These are phyloP conservation scores for Pangasianodon gigas DNA, from an alignment of 2,113 vertebrate species.

Conservation along the genomic window DNA sequence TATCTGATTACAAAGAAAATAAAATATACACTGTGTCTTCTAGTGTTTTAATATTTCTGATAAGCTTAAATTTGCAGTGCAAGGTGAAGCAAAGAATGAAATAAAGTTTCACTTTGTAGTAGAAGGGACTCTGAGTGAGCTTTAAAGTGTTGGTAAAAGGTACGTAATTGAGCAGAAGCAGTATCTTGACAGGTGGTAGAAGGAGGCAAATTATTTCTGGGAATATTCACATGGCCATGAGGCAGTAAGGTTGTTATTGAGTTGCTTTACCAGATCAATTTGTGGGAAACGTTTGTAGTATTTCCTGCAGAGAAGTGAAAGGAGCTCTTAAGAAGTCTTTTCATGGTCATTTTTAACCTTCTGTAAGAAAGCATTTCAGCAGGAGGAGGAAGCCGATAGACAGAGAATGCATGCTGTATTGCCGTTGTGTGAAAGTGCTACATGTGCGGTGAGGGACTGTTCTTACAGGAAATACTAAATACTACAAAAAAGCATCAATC, in stretches of 20 bases:
- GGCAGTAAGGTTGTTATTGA: neutral
- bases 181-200: neutral
- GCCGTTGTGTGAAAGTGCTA: neutral
- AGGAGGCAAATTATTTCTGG: neutral
- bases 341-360: neutral
- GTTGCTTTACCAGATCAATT: neutral
- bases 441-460: neutral
- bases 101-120: neutral
- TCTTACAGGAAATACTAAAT: neutral
- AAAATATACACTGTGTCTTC: neutral
- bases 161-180: neutral
- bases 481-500: neutral
- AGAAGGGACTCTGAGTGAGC: neutral
- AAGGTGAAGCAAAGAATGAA: neutral
- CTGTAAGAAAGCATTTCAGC: conserved; percentile 2
- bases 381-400: neutral
- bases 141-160: neutral
- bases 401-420: neutral
- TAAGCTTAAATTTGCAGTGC: neutral
- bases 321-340: neutral
- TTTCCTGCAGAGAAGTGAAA: neutral
- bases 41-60: neutral
- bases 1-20: neutral
- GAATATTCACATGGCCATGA: neutral
- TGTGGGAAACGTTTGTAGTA: neutral